Evolutionary conservation across 35 echinoderm and acorn worm species (phyloP), one percentile per base, ranked within the genome.

Genomic region (Ophioderma brevispina): DNA sequence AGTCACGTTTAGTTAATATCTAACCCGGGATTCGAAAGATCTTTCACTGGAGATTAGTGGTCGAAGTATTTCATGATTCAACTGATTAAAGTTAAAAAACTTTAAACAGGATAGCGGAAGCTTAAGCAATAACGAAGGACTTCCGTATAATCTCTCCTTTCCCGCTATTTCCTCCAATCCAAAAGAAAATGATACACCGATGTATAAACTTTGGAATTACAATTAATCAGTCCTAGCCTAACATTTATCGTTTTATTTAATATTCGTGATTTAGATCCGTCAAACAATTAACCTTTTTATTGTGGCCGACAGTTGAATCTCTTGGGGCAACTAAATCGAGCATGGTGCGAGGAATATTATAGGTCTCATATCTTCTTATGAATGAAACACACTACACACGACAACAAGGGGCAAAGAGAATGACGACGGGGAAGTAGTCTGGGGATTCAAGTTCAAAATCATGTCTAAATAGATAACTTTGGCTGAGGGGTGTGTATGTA

Each of bases 1-100:
- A 70, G 59, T 70, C 59, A 70, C 15, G 59, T 70, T 70, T 15
- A 70, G 28, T 70, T 70, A 70, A 30, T 70, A 25, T 70, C 59
- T 30, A 30, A 30, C 28, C 28, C 2, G 15, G 28, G 59, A 70
- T 70, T 70, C 59, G 10, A 70, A 70, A 8, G n/a, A 70, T 70
- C 59, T 70, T 70, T 70, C 59, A 70, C 23, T 70, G 28, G n/a
- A 70, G 59, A 3, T 70, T 70, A 70, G 59, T 70, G 59, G 59
- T 70, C 59, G 59, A 70, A 70, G n/a, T 70, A 18, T 70, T 70
- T 70, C 59, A 70, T 70, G 59, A 70, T 70, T 70, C 59, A 70
- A 70, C 59, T 70, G 59, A 70, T 70, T 70, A 70, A 70, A 70
- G 1, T 25, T 18, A 70, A 70, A n/a, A n/a, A 70, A 70, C 59